phyloP scores from a whole-genome alignment of 2,113 vertebrate species.

The Cheilinus undulatus region DNA sequence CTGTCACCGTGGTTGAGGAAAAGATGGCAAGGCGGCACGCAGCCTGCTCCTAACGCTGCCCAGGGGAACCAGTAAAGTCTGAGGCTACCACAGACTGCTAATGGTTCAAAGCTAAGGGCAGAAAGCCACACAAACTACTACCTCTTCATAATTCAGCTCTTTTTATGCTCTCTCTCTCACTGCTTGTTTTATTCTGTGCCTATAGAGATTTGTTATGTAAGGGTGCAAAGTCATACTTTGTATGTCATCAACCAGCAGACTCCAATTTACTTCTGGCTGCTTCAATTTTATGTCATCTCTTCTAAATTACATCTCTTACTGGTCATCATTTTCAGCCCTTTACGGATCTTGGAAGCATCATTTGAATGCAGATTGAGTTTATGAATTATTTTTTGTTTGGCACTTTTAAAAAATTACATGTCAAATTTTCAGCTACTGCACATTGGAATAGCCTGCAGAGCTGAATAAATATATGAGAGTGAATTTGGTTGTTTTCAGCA shows the following conservation, averaged over 20 bases:
- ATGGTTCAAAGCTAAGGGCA: constrained; percentile 27
- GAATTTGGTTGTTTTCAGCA: too few relatives aligned
- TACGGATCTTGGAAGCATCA: background rate
- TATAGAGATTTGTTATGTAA: background rate
- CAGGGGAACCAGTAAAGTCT: constrained; percentile 72
- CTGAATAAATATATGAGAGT: too few relatives aligned
- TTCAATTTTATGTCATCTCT: constrained; percentile 1
- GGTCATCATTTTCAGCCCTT: background rate
- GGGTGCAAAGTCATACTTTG: background rate
- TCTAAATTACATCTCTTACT: constrained; percentile 14
- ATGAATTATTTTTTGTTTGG: too few relatives aligned
- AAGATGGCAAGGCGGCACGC: constrained; percentile 59
- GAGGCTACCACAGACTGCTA: constrained; percentile 42
- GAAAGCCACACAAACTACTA: constrained; percentile 15
- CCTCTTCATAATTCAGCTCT: constrained; percentile 8
- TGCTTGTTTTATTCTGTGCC: constrained; percentile 5
- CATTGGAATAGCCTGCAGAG: too few relatives aligned
- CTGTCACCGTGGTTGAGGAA: constrained; percentile 69
- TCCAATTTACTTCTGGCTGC: constrained; percentile 15
- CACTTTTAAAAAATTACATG: too few relatives aligned
- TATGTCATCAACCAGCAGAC: constrained; percentile 14
- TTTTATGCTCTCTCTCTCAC: background rate
- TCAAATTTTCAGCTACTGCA: too few relatives aligned
- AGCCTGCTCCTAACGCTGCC: constrained; percentile 52
- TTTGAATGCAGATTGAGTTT: background rate